A percentile compares a stretch with the other conserved stretches of the same genome.
phyloP scores from a whole-genome alignment of 2,888 invertebrate genomes.

The Ectobius pallidus region DNA sequence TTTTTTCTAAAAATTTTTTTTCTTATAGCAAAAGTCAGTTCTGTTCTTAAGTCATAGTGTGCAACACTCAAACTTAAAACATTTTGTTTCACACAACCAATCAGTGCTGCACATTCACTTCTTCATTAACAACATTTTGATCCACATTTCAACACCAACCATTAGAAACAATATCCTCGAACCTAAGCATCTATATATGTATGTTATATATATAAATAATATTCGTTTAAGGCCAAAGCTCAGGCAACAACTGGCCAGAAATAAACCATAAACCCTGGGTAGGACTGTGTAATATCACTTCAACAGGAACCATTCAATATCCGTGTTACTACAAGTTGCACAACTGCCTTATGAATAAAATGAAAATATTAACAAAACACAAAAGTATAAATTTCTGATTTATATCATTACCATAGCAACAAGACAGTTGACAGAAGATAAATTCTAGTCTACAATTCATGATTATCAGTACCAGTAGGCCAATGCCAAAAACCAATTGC shows the following conservation, averaged over 20 bases:
- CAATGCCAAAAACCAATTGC: too few species aligned
- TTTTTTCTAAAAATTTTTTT: slow-evolving; percentile 26
- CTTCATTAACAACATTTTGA: slow-evolving; percentile 14
- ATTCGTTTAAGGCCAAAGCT: slow-evolving; percentile 26
- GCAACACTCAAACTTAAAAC: slow-evolving; percentile 22
- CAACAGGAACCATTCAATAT: too few species aligned
- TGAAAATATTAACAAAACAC: too few species aligned
- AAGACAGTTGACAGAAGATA: too few species aligned
- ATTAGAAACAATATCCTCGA: slow-evolving; percentile 23
- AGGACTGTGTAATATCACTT: too few species aligned
- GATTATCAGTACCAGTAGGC: too few species aligned
- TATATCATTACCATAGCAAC: too few species aligned
- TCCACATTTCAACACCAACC: slow-evolving; percentile 34
- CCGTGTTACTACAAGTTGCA: too few species aligned
- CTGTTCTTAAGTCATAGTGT: slow-evolving; percentile 1
- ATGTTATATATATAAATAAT: slow-evolving; percentile 29
- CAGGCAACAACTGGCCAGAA: slow-evolving; percentile 30
- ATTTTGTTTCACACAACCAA: slow-evolving; percentile 18
- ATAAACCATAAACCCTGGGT: neutral
- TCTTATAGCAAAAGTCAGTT: slow-evolving; percentile 16
- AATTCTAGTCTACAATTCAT: too few species aligned
- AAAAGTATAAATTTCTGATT: too few species aligned
- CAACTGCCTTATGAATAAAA: too few species aligned
- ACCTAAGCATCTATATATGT: slow-evolving; percentile 26
- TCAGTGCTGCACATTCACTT: slow-evolving; percentile 17